Percentiles rank a stretch among this genome's conserved stretches.
These are phyloP conservation scores for Megalops cyprinoides DNA, from an alignment of 2,797 vertebrate genomes.

Conservation along the genomic window DNA sequence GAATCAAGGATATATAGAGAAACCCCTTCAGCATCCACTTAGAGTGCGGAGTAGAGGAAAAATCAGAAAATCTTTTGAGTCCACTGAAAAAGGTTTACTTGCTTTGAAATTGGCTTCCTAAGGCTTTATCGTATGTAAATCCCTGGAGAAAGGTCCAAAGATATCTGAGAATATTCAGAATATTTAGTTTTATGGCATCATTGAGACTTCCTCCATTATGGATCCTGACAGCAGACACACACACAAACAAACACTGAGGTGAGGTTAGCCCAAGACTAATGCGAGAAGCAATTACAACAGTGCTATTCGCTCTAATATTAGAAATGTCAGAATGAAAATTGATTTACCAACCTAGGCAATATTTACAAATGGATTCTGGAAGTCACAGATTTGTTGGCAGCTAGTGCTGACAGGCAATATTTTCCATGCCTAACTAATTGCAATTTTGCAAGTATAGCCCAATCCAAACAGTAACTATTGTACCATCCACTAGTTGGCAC, in stretches of 20 bases:
- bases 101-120: neutral
- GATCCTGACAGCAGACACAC: neutral
- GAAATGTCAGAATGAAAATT: conserved; percentile 36
- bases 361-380: conserved; percentile 37
- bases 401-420: neutral
- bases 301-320: neutral
- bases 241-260: neutral
- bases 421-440: conserved; percentile 22
- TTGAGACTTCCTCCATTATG: no score
- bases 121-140: neutral
- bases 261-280: neutral
- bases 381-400: neutral
- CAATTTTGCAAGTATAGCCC: neutral
- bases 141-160: neutral
- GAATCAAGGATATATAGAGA: neutral
- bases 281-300: neutral
- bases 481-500: neutral
- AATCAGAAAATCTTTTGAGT: neutral
- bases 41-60: neutral
- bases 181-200: neutral
- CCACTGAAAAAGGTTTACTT: neutral
- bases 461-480: no score
- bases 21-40: neutral
- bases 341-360: conserved; percentile 27
- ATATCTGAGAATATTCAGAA: neutral